Conservation (phyloP, 2,797 vertebrate genomes). For the Peromyscus nudipes region DNA sequence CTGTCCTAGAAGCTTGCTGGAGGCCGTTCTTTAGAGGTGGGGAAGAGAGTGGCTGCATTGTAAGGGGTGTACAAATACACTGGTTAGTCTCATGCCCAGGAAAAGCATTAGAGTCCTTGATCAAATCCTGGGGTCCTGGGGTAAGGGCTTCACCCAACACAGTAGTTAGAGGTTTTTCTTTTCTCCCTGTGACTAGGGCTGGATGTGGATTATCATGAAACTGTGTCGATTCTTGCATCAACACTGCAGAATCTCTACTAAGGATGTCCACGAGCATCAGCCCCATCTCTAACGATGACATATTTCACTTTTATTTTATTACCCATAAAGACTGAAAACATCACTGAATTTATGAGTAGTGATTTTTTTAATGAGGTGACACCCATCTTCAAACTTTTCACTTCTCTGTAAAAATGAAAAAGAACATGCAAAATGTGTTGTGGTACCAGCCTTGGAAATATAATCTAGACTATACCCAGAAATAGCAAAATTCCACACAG, state of each 20-base stretch:
- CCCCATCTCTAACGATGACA: neutral
- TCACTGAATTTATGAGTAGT: constrained; percentile 32
- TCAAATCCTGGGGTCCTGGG: neutral
- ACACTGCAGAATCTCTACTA: neutral
- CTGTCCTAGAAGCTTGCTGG: neutral
- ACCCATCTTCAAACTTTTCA: constrained; percentile 39
- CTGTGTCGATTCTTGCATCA: neutral
- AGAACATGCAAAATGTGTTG: constrained; percentile 52
- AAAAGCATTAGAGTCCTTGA: neutral
- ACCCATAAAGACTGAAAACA: neutral
- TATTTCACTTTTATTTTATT: neutral
- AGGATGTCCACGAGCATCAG: neutral
- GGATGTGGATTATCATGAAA: neutral
- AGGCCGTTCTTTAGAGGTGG: neutral
- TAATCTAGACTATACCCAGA: constrained; percentile 24
- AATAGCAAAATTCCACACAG: constrained; percentile 44
- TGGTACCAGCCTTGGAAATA: constrained; percentile 43
- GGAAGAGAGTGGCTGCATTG: neutral
- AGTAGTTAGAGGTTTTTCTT: neutral
- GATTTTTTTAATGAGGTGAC: constrained; percentile 27
- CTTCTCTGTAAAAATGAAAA: constrained; percentile 48
- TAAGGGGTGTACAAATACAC: neutral
- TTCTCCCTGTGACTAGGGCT: neutral
- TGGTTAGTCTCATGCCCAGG: neutral
- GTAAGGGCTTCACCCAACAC: neutral